Evolutionary conservation across 2,888 invertebrate species (phyloP), one percentile per base, ranked within the genome.

Genomic region (Erebia ligea): DNA sequence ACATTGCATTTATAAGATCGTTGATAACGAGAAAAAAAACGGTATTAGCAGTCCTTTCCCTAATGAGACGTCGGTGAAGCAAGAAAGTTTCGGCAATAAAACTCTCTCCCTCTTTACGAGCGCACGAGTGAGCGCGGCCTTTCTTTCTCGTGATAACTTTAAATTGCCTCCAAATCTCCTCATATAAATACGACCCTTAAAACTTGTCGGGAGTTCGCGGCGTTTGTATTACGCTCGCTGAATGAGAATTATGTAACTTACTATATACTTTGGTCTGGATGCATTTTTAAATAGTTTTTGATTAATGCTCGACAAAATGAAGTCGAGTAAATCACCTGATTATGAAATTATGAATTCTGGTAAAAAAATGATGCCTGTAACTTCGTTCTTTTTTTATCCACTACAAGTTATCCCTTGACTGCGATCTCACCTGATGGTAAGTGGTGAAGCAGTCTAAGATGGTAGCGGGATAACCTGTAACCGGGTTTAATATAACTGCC

Each of bases 111-210:
- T 13, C 15, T 57, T 57, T 57, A 57, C 56, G 56, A 57, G 13
- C 61, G 61, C 70, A 66, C 73, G 70, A 68, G 65, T 11, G 21
- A 8, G 52, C 69, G 11, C 58, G 64, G 61, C 69, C 68, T 69
- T 64, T 69, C 68, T 67, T 69, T 71, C 61, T 56, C 70, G 66
- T 68, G 69, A 72, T 73, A 75, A 73, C 68, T 75, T 75, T 70
- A 75, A 71, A 74, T 73, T 71, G 72, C 71, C 64, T 68, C 61
- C 69, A 64, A 63, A 70, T 68, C 66, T 65, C 63, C 68, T 66
- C 66, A 68, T 66, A 72, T 64, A 72, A 75, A 72, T 71, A 67
- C 68, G 67, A 42, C 58, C 50, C 58, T 67, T 64, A 50, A 67
- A 59, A 48, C 67, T 67, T 58, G 66, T 13, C 56, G 52, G 42